Base-by-base conservation (phyloP, 92 coral and sea anemone species). In the Umimayanthus chanpuru region DNA sequence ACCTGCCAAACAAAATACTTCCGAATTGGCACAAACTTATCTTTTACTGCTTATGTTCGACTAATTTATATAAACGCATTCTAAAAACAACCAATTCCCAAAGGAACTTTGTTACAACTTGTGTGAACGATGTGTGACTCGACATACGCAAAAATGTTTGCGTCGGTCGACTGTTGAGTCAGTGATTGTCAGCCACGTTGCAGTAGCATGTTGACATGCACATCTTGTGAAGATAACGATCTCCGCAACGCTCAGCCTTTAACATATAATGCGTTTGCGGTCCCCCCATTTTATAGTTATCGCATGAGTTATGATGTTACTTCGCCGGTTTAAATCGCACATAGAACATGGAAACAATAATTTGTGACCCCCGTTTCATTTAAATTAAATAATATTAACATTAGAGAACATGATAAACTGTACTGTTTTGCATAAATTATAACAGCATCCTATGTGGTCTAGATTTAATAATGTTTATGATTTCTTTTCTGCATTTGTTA, bases 401-500 rank as follows among this genome's bases (percentile, higher is more conserved):
- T 50, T 9, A 78, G 8, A 44, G 82, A 78, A 30, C 82, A 30
- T 21, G 81, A 78, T 44, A 50, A 78, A 73, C 77, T 77, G 28
- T 23, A 23, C n/a, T 56, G 25, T 15, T 82, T 83, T 71, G 78
- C 87, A 68, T 68, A 80, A 80, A 80, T 28, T 56, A 56, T 67
- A 83, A 83, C 66, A 49, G 39, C 87, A 68, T 79, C 23, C 64
- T 83, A 83, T 83, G 87, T 70, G 87, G 87, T 83, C 87, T 73
- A 72, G 87, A 44, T 70, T 83, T 83, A 83, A 83, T 83, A 83
- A 83, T 83, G 87, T 83, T 83, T 50, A 50, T 83, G 87, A 83
- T 83, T 83, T 70, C 43, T 83, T 83, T 82, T 83, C 7, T 68
- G 87, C 64, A 43, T 70, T 70, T 83, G 87, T 83, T 83, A 49